These are phyloP conservation scores for Rosalia funebris DNA, from an alignment of 2,888 invertebrate genomes.

Conservation along the genomic window DNA sequence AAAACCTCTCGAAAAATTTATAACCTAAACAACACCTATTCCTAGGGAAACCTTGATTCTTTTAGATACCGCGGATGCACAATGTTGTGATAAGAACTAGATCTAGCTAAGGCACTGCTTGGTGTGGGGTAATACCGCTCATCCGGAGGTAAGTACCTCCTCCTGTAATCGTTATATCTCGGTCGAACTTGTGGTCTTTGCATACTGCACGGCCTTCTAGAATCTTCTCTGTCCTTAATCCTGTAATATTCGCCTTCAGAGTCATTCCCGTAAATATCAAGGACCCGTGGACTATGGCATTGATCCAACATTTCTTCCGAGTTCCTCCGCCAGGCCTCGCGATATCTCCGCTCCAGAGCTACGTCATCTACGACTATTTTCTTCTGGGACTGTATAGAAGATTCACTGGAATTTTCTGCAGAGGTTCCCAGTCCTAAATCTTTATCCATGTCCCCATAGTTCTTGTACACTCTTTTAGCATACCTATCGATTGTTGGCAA, in stretches of 20 bases:
- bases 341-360: conserved; percentile 70
- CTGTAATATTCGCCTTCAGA: conserved; percentile 69
- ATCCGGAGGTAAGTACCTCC: conserved; percentile 65
- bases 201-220: conserved; percentile 22
- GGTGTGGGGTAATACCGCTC: conserved; percentile 62
- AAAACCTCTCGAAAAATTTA: conserved; percentile 16
- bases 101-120: conserved; percentile 55
- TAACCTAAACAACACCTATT: conserved; percentile 11
- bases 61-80: conserved; percentile 72
- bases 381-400: conserved; percentile 79
- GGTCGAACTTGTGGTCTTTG: conserved; percentile 59
- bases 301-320: conserved; percentile 67
- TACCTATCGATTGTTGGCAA: conserved; percentile 50
- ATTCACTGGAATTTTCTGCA: conserved; percentile 85
- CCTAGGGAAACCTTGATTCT: conserved; percentile 71
- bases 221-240: conserved; percentile 25
- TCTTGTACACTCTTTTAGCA: conserved; percentile 64
- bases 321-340: conserved; percentile 76
- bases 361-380: conserved; percentile 68
- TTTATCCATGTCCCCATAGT: conserved; percentile 75
- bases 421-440: conserved; percentile 86
- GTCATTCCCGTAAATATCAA: conserved; percentile 75
- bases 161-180: conserved; percentile 61
- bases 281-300: conserved; percentile 72
- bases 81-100: conserved; percentile 73